phyloP scores from a whole-genome alignment of 2,888 invertebrate genomes.

The Pseudococcus viburni region DNA sequence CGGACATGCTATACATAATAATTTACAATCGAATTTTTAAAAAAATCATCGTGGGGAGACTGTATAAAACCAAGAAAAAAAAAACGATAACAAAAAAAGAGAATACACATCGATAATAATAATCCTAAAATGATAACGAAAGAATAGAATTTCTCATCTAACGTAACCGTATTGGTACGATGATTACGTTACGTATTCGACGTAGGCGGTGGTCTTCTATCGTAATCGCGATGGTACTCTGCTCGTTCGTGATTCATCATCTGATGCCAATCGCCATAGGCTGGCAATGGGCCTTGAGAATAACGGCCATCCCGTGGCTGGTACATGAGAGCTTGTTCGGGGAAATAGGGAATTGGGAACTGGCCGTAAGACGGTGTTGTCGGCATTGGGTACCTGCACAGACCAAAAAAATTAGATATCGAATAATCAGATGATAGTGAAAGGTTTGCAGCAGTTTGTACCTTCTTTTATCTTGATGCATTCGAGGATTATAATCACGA shows the following conservation, averaged over 20 bases:
- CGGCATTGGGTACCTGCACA: slow-evolving; percentile 20
- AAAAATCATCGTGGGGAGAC: not conserved
- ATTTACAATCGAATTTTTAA: not conserved
- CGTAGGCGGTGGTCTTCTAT: slow-evolving; percentile 59
- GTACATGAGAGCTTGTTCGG: slow-evolving; percentile 33
- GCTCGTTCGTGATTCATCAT: slow-evolving; percentile 63
- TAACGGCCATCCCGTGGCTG: slow-evolving; percentile 46
- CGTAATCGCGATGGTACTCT: slow-evolving; percentile 58
- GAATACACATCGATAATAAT: not conserved
- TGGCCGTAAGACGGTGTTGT: not conserved
- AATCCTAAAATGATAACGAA: slow-evolving; percentile 20
- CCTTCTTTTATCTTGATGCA: slow-evolving; percentile 62
- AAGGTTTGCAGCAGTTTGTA: not conserved
- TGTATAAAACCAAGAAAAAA: not conserved
- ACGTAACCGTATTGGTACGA: not conserved
- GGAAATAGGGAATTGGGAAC: not conserved
- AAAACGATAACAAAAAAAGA: slow-evolving; percentile 9
- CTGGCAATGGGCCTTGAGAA: slow-evolving; percentile 29
- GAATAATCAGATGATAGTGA: too few relatives aligned
- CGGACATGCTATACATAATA: not conserved
- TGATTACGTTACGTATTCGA: slow-evolving; percentile 57
- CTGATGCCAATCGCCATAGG: slow-evolving; percentile 50
- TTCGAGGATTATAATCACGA: slow-evolving; percentile 33
- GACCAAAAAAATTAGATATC: not conserved
- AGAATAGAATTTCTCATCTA: not conserved